Base-by-base conservation (phyloP, 2,797 vertebrate species). In the Onychomys torridus region DNA sequence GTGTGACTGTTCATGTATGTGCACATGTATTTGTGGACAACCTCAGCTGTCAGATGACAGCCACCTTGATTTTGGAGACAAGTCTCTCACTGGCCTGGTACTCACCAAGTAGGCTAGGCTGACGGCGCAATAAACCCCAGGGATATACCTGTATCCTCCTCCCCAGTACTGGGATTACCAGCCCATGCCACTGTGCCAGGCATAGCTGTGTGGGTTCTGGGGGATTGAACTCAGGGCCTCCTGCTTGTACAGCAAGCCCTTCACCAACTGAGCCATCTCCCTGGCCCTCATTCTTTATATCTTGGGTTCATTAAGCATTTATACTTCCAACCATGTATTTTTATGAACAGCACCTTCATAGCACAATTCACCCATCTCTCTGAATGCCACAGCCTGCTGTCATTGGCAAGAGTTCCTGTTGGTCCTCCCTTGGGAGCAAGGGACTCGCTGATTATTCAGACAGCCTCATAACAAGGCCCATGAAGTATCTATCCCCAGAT, bases 311-410 rank as follows among this genome's bases (percentile, higher is more conserved):
- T 23, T 23, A 23, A 37, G 23, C 13, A 25, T 17, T 78, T n/a
- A 49, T 2, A 17, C 32, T 49, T 87, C 1, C 0, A 57, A 23
- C 63, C 3, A 59, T 0, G 8, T n/a, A 46, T 59, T 55, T 82
- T 57, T 77, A n/a, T 67, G 77, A 43, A 52, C 34, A 8, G 4
- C 21, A 34, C 46, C 43, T 43, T 57, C 17, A 13, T 3, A 29
- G 23, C 1, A 14, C 46, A 1, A 3, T 13, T 32, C 65, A 14
- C 0, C 1, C 9, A 0, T 65, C 49, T 59, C 37, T 52, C 59
- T 5, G 55, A 25, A 12, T 9, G 1, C n/a, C n/a, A 32, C 2
- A 40, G 59, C 73, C 85, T 7, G 0, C 25, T 52, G 11, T 34
- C 12, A 71, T 78, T 52, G 25, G 19, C 46, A 17, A 69, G 32